Conservation (phyloP, 2,797 vertebrate species). For the Florisuga fusca region DNA sequence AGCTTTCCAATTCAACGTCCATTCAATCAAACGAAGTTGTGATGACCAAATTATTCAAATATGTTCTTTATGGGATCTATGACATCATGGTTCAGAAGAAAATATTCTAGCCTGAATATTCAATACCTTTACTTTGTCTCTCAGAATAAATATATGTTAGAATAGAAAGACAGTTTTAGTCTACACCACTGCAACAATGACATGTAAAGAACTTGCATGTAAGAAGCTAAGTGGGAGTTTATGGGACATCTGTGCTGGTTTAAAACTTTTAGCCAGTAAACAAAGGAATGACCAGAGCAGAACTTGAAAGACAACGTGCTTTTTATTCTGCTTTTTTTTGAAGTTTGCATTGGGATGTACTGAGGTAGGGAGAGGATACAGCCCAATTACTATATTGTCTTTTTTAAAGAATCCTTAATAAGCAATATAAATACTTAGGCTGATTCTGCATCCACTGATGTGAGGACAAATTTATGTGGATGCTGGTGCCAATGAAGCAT, state of each 20-base stretch:
- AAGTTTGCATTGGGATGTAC: neutral
- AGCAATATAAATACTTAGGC: neutral
- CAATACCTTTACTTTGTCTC: neutral
- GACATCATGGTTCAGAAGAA: neutral
- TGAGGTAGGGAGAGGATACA: neutral
- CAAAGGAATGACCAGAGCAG: neutral
- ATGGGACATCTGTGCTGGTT: neutral
- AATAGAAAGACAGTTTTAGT: neutral
- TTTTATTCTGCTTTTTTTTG: neutral
- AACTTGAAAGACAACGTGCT: neutral
- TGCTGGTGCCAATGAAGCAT: neutral
- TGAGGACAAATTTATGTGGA: neutral
- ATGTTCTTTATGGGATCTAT: neutral
- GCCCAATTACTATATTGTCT: neutral
- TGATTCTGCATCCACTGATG: neutral
- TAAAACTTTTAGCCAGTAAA: neutral
- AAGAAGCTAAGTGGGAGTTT: neutral
- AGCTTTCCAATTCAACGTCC: conserved; percentile 9
- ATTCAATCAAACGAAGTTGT: conserved; percentile 1
- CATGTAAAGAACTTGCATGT: neutral
- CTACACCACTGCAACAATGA: neutral
- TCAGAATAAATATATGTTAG: neutral
- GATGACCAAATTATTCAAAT: conserved; percentile 3
- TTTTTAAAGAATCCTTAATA: neutral
- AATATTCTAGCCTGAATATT: neutral